phyloP scores from a whole-genome alignment of 2,113 vertebrate species.

The Lepus europaeus region DNA sequence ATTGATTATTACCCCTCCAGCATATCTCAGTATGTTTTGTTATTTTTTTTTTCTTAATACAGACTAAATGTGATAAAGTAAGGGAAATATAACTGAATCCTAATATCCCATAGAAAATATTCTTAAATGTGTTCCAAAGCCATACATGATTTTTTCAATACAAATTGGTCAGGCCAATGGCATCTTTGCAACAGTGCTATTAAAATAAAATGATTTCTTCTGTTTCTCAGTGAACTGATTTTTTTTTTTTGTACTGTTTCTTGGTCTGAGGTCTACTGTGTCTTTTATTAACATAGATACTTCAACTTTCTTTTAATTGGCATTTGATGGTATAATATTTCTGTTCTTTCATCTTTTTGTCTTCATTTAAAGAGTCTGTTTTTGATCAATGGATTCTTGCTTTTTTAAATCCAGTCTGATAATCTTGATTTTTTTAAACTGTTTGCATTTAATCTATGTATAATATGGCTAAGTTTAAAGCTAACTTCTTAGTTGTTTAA shows the following conservation, averaged over 20 bases:
- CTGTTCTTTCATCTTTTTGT: neutral
- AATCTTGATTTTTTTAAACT: neutral
- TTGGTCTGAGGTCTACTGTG: neutral
- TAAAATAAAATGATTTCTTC: neutral
- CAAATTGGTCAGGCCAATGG: neutral
- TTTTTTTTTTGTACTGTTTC: neutral
- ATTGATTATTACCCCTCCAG: neutral
- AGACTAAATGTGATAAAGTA: conserved; percentile 7
- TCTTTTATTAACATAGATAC: neutral
- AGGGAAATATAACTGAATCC: neutral
- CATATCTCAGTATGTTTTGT: conserved; percentile 4
- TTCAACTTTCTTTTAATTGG: neutral
- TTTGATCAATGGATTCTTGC: neutral
- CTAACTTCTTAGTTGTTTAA: conserved; percentile 21
- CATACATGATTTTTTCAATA: neutral
- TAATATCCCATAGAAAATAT: conserved; percentile 36
- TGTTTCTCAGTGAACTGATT: neutral
- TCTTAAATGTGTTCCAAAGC: neutral
- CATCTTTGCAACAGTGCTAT: neutral
- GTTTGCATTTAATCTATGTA: conserved; percentile 46
- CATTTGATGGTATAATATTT: neutral
- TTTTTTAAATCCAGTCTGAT: conserved; percentile 7
- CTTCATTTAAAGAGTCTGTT: conserved; percentile 20
- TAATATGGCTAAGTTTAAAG: conserved; percentile 31
- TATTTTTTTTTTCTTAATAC: neutral